Conservation (phyloP, 2,797 vertebrate genomes). For the Acridotheres tristis region DNA sequence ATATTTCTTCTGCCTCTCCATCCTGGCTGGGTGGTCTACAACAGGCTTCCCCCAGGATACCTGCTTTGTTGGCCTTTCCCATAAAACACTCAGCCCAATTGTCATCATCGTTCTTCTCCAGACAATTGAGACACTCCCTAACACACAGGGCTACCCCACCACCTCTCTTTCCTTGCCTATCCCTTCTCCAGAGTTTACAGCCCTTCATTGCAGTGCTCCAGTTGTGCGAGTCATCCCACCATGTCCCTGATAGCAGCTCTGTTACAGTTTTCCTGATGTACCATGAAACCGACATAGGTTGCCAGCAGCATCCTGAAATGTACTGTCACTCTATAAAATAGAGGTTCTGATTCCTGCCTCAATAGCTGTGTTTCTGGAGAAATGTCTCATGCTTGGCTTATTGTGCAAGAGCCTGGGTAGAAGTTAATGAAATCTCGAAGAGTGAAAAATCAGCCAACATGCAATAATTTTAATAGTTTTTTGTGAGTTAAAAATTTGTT, state of each 20-base stretch:
- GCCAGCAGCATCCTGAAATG: background rate
- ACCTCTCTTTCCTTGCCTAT: background rate
- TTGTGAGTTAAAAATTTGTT: background rate
- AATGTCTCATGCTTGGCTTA: background rate
- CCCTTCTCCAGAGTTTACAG: background rate
- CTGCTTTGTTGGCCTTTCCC: background rate
- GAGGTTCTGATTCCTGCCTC: background rate
- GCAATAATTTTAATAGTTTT: background rate
- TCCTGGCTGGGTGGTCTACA: background rate
- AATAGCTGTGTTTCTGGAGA: background rate
- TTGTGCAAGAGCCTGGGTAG: background rate
- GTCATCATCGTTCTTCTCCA: background rate
- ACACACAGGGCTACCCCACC: too few species aligned
- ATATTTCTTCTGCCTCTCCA: background rate
- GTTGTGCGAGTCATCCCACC: rapidly evolving
- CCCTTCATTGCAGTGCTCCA: background rate
- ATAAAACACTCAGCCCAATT: background rate
- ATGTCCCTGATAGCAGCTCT: background rate
- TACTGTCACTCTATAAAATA: background rate
- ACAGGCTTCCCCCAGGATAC: background rate
- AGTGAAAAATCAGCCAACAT: background rate
- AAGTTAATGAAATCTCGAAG: background rate
- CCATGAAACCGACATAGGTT: background rate
- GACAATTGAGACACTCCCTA: background rate
- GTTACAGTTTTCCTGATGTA: background rate